A percentile compares a stretch with the other conserved stretches of the same genome.
Conservation (phyloP, 2,888 invertebrate species). For the Holacanthella duospinosa region DNA sequence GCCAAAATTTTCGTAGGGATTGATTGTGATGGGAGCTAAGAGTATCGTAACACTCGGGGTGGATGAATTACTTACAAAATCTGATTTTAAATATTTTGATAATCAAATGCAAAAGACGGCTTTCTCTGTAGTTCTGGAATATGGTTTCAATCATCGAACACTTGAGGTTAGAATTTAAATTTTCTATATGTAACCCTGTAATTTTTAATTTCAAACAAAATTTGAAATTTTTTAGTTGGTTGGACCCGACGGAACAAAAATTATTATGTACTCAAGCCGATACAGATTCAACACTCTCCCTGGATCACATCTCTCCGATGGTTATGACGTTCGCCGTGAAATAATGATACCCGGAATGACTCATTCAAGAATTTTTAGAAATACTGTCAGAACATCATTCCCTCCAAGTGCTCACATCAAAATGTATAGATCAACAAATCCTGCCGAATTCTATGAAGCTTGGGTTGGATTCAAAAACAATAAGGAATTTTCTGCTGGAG, state of each 20-base stretch:
- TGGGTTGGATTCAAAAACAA: slow-evolving; percentile 31
- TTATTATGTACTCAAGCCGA: slow-evolving; percentile 6
- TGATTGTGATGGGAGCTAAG: neutral
- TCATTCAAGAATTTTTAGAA: slow-evolving; percentile 25
- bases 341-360: slow-evolving; percentile 32
- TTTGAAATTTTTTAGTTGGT: neutral
- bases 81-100: slow-evolving; percentile 4
- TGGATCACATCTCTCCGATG: slow-evolving; percentile 3
- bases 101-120: slow-evolving; percentile 3
- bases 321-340: slow-evolving; percentile 26
- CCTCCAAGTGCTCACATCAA: slow-evolving; percentile 28
- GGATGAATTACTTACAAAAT: neutral
- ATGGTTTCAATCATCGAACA: slow-evolving; percentile 1
- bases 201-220: neutral
- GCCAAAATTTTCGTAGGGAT: neutral
- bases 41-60: neutral
- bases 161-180: slow-evolving; percentile 5
- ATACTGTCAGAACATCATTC: slow-evolving; percentile 19
- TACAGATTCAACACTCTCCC: slow-evolving; percentile 5
- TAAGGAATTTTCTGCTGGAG: slow-evolving; percentile 25
- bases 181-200: neutral
- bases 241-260: neutral
- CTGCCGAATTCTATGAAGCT: slow-evolving; percentile 27
- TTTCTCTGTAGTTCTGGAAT: slow-evolving; percentile 9
- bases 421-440: slow-evolving; percentile 21